Base-by-base conservation (phyloP, 2,888 invertebrate species). In the Pilophorus perplexus region DNA sequence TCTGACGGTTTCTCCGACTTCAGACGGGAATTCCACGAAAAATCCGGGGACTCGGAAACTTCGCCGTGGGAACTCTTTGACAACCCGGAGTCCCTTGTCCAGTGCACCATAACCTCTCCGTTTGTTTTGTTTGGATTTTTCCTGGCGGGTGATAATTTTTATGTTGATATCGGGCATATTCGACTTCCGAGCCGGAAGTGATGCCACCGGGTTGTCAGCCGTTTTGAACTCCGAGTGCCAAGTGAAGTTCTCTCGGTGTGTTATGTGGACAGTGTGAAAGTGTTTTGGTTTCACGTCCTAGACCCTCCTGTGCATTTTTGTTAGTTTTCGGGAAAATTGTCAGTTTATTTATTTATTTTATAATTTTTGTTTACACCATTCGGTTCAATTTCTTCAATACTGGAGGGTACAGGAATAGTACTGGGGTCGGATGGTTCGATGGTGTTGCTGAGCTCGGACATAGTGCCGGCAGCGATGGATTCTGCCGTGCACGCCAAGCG, bases 381-480 rank as follows among this genome's bases (percentile, higher is more conserved):
- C n/a, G 33, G 14, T 54, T 4, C 14, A 54, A 16, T 27, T 33
- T 16, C 25, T 8, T 22, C 23, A 81, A 82, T 81, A 80, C 82
- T 82, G 83, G 83, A 83, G 82, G 82, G 82, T 80, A 80, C 73
- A 80, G 81, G 81, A 80, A 81, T 74, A 72, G 80, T 74, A 70
- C 74, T 75, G 74, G 72, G 70, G 73, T 65, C 73, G 71, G 74
- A 75, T 75, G 75, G 74, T 73, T 76, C 74, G 74, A 76, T 76
- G 76, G 75, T 77, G 71, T 74, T 75, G 72, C 73, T 76, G 75
- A 75, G 74, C 72, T 74, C 73, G 72, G 74, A 74, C 72, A 71
- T 73, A 68, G 71, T 81, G 81, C 81, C 81, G 81, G 71, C 71
- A 64, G 71, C 72, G 64, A 75, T 75, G 75, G 75, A 75, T 70